Base-by-base conservation (phyloP, 2,888 invertebrate genomes). In the Neelides folsomi region DNA sequence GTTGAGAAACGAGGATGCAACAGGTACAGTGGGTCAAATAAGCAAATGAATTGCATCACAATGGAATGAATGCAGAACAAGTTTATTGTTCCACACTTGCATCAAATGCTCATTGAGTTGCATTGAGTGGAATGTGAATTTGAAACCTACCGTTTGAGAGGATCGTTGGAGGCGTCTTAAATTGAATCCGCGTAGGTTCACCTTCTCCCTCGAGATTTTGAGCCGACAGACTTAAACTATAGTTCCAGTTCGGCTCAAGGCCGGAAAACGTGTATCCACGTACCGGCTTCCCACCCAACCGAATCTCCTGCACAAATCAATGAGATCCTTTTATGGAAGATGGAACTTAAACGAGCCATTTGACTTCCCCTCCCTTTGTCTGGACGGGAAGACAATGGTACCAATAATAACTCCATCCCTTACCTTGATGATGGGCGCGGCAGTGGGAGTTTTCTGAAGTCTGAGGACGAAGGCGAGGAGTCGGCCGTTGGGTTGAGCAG, bases 261-360 rank as follows among this genome's bases (percentile, higher is more conserved):
- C 60, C 58, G 16, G 59, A 56, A 48, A 64, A 64, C 1, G 63
- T 63, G 56, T 62, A 64, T 1, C 62, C 62, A 27, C 59, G 27
- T 27, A 27, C 43, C 5, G 58, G 61, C 49, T 60, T 58, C 35
- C 56, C 54, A 16, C 47, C 40, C 9, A 60, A 57, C 43, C 59
- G 61, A 44, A 64, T 59, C 49, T 64, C 64, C 62, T 64, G 49
- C 9, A 44, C 39, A 27, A 45, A 8, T n/a, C 36, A 34, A 12
- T 16, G 16, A 27, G 15, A n/a, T 46, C 34, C 12, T 36, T 44
- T 4, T 10, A 18, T 27, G 10, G 27, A 44, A 35, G 12, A 36
- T 19, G 18, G 10, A 37, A 4, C 37, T 27, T 19, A 8, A 40
- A 5, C 20, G 20, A 10, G 4, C n/a, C 43, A 43, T 15, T n/a